Evolutionary conservation across 1,140 invertebrate species (phyloP).

Genomic region (Drosophila mojavensis): DNA sequence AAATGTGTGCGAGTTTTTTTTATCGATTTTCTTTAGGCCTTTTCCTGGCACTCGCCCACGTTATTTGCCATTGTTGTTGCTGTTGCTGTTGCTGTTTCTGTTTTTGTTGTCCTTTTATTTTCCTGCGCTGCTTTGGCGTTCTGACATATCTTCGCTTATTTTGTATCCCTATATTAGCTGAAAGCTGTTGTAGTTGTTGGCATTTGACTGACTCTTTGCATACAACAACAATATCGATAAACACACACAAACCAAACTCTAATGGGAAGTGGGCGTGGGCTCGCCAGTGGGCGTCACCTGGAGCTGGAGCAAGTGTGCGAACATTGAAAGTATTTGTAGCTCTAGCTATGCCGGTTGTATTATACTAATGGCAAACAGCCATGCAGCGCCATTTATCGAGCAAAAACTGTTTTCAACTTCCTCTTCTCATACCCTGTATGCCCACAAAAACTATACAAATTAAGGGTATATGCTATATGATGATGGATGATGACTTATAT

Average conservation of each 20-base stretch:
- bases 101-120: slow-evolving; percentile 34
- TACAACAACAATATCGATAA: slow-evolving; percentile 33
- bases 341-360: slow-evolving; percentile 7
- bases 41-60: slow-evolving; percentile 60
- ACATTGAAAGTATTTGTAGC: slow-evolving; percentile 46
- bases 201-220: slow-evolving; percentile 29
- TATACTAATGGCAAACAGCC: slow-evolving; percentile 15
- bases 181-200: slow-evolving; percentile 34
- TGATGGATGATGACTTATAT: too few species aligned
- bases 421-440: not conserved
- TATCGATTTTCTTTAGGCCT: slow-evolving; percentile 64
- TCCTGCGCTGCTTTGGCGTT: slow-evolving; percentile 52
- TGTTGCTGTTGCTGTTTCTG: slow-evolving; percentile 44
- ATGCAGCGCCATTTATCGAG: slow-evolving; percentile 27
- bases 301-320: not conserved
- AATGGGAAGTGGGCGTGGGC: slow-evolving; percentile 3
- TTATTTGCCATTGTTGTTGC: slow-evolving; percentile 54
- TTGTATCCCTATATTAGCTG: slow-evolving; percentile 59
- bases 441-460: not conserved
- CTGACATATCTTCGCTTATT: slow-evolving; percentile 36
- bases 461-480: not conserved
- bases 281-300: not conserved
- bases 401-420: slow-evolving; percentile 44
- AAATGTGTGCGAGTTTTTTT: slow-evolving; percentile 57
- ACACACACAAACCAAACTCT: not conserved